A percentile compares a stretch with the other conserved stretches of the same genome.
These are phyloP conservation scores for Ectropis grisescens DNA, from an alignment of 1,140 invertebrate species.

Conservation along the genomic window DNA sequence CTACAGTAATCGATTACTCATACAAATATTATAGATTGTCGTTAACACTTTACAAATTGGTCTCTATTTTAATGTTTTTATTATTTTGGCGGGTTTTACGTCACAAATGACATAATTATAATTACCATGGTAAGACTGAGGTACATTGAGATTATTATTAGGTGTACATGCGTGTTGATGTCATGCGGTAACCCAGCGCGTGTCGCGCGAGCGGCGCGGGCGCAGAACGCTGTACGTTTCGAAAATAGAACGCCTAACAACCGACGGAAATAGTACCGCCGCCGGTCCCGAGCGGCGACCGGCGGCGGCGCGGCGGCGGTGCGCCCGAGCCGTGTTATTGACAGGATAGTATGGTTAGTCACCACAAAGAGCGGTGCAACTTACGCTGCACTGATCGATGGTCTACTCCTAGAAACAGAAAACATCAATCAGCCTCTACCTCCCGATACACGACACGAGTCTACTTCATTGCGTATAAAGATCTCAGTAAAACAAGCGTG, in stretches of 20 bases:
- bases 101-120: constrained; percentile 26
- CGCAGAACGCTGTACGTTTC: constrained; percentile 31
- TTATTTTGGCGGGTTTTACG: constrained; percentile 14
- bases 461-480: constrained; percentile 25
- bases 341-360: constrained; percentile 60
- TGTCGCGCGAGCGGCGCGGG: constrained; percentile 35
- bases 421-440: constrained; percentile 65
- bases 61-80: constrained; percentile 20
- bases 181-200: constrained; percentile 28
- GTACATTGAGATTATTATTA: constrained; percentile 30
- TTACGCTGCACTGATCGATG: constrained; percentile 64
- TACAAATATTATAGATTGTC: too few species aligned
- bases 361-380: constrained; percentile 68
- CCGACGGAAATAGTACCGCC: constrained; percentile 33
- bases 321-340: constrained; percentile 56
- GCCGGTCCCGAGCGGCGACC: constrained; percentile 8
- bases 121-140: constrained; percentile 26
- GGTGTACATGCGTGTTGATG: constrained; percentile 44
- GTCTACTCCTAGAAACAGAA: constrained; percentile 73
- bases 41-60: constrained; percentile 7
- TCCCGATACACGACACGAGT: constrained; percentile 35
- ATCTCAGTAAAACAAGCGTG: constrained; percentile 41
- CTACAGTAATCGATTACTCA: too few species aligned
- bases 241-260: constrained; percentile 49
- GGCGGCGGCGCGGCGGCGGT: constrained; percentile 18